Percentiles rank a stretch among this genome's conserved stretches.
Evolutionary conservation across 2,113 vertebrate species (phyloP).

Genomic region (Chlorocebus sabaeus): DNA sequence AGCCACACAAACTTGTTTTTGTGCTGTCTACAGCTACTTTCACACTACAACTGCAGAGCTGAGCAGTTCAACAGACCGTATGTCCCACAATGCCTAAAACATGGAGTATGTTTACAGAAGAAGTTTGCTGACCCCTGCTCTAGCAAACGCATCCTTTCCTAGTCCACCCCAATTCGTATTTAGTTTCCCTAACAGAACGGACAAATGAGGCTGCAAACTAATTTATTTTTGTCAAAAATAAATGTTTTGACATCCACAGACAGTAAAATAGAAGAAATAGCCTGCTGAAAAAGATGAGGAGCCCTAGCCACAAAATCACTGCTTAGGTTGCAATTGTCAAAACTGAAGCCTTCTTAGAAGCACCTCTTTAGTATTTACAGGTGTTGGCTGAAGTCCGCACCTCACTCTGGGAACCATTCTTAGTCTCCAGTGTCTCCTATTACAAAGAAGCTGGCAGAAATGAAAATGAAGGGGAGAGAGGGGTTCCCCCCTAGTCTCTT

Average conservation of each 20-base stretch:
- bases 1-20: not conserved
- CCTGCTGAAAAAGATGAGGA: not conserved
- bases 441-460: not conserved
- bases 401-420: not conserved
- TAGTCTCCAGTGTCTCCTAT: not conserved
- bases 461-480: not conserved
- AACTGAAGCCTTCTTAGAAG: not conserved
- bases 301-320: not conserved
- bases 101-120: not conserved
- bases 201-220: not conserved
- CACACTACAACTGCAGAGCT: not conserved
- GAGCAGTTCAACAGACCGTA: not conserved
- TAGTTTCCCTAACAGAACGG: not conserved
- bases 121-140: not conserved
- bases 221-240: slow-evolving; percentile 13
- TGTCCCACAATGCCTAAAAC: not conserved
- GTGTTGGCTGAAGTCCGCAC: not conserved
- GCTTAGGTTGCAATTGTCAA: not conserved
- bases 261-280: not conserved
- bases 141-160: not conserved
- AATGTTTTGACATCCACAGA: not conserved
- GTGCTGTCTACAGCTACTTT: not conserved
- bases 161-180: not conserved
- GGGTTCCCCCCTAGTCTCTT: not conserved
- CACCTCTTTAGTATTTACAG: not conserved